Percentiles rank a stretch among this genome's conserved stretches.
phyloP scores from a whole-genome alignment of 2,797 vertebrate species.

The Falco concolor region DNA sequence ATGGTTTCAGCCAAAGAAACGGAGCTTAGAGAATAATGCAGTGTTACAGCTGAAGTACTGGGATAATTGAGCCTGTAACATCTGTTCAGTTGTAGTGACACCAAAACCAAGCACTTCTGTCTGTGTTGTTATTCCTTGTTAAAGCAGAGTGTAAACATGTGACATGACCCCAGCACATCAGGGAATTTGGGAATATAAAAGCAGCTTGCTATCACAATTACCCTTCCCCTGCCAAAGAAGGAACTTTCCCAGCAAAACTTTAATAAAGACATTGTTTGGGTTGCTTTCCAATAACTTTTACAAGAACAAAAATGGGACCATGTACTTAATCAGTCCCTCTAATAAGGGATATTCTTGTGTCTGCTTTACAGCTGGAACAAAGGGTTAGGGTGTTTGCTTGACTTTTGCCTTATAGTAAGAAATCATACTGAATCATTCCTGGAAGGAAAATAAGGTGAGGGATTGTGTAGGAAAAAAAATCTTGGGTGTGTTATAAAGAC shows the following conservation, averaged over 20 bases:
- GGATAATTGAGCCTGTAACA: conserved; percentile 12
- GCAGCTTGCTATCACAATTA: background rate
- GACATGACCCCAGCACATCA: background rate
- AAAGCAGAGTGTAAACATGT: background rate
- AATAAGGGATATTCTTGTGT: background rate
- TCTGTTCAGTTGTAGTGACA: conserved; percentile 9
- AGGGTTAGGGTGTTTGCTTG: background rate
- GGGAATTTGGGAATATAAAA: background rate
- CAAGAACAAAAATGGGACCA: background rate
- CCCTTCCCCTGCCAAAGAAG: background rate
- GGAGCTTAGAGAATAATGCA: background rate
- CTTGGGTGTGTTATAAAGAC: background rate
- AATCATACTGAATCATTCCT: background rate
- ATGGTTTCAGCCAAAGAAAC: background rate
- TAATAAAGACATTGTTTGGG: background rate
- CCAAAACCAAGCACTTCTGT: conserved; percentile 14
- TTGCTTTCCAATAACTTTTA: background rate
- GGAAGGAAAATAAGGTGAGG: background rate
- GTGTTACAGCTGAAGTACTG: background rate
- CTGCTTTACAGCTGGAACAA: background rate
- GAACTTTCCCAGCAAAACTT: background rate
- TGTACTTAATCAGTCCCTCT: background rate
- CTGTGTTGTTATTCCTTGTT: background rate
- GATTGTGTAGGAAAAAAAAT: background rate
- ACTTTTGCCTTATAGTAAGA: background rate